Evolutionary conservation across 2,888 invertebrate genomes (phyloP), one percentile per base, ranked within the genome.

Genomic region (Tanytarsus gracilentus): DNA sequence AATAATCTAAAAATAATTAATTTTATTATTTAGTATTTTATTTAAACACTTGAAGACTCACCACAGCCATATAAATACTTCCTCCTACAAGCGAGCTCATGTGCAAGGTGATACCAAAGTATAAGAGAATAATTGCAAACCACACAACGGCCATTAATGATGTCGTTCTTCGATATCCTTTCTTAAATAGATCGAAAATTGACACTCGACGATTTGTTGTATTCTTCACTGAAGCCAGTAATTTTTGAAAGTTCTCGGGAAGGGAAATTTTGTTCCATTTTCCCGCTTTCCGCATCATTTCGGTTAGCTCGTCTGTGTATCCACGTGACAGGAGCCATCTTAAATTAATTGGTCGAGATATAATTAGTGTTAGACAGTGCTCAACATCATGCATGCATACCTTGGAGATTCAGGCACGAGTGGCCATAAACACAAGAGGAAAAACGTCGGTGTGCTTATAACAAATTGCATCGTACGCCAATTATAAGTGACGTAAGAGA

Each of bases 101-200:
- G 69, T 88, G 88, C 53, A 88, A 72, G 52, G 86, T 79, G n/a
- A 88, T 73, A 2, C 88, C 88, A 65, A 88, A 88, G 70, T 88
- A 88, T 1, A 85, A 82, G 51, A 88, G 79, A 62, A 88, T 85
- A 69, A 86, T 80, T 26, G 82, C 77, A 69, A 86, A 83, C 88
- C 88, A 88, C 53, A 83, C 78, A 27, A 85, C 68, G 65, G 85
- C 81, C 21, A 85, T 75, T 61, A 85, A 79, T 21, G 84, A 73
- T 0, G 87, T 86, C 63, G 81, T 82, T 67, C 80, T 83, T 64
- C 82, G 73, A 66, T 86, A 78, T 63, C 73, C 71, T 30, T 82
- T 81, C 67, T 77, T 79, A 68, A 86, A 85, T 1, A 87, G 77
- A 68, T 86, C 82, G 29, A 78, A 65, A 1, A 85, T 75, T 52